Base-by-base conservation (phyloP, 2,797 vertebrate genomes). In the Eutrigla gurnardus region DNA sequence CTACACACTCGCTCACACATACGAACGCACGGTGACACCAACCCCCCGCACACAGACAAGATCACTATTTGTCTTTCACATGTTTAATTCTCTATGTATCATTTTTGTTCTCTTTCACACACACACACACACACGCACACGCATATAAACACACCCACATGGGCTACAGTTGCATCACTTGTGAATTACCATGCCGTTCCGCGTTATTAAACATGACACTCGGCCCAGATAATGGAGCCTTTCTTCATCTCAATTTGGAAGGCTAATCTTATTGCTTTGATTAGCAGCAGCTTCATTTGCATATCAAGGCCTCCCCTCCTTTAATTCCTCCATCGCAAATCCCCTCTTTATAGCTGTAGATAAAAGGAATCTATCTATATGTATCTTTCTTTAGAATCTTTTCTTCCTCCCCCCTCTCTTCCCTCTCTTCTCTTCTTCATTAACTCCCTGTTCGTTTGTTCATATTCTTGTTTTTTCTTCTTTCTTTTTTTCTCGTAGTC, bases 241-340 rank as follows among this genome's bases (percentile, higher is more conserved):
- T 94, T 95, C 94, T 96, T 95, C 95, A 93, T 95, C 94, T 95
- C 94, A 94, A 95, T 96, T 96, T 93, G 94, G 94, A 95, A 95
- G 93, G 93, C 93, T 95, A 95, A 96, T 96, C 95, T 94, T 92
- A 95, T 95, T 94, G 93, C 95, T 95, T 94, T 96, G 94, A 96
- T 96, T 96, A 95, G 95, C 93, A 92, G 89, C 82, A 92, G 92
- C 89, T 77, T 92, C 90, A 94, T 95, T 95, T 95, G 93, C 95
- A 95, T 95, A 95, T 96, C 95, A 95, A 95, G 94, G 93, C 93
- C 90, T 93, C 90, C 91, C 90, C 86, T 86, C 89, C 81, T 92
- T 94, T 94, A 94, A 94, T 95, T 95, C 93, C 93, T 94, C 86
- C 92, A 91, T 93, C 86, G 83, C 90, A 94, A 94, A 87, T 89